A percentile compares a stretch with the other conserved stretches of the same genome.
Evolutionary conservation across 1,140 invertebrate genomes (phyloP).

Genomic region (Apocrypta bakeri): DNA sequence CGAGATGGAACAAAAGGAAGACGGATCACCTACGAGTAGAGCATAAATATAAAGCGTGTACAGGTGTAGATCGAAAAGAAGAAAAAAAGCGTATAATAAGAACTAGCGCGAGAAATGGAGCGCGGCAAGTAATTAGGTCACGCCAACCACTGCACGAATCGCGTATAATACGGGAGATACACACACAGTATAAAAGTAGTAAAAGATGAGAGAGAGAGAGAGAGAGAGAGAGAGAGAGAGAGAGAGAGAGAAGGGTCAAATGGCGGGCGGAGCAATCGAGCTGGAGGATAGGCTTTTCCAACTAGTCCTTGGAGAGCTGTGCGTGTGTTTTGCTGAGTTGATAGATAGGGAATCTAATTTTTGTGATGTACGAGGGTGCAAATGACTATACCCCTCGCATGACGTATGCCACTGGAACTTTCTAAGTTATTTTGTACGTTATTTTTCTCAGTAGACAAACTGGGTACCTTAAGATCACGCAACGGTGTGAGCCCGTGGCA

Average conservation of each 20-base stretch:
- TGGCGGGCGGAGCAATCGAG: constrained; percentile 8
- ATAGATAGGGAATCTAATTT: constrained; percentile 72
- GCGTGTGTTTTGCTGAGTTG: constrained; percentile 51
- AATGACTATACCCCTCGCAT: not conserved
- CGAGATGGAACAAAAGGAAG: constrained; percentile 24
- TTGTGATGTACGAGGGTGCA: constrained; percentile 31
- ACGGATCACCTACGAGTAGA: constrained; percentile 11
- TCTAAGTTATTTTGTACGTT: constrained; percentile 69
- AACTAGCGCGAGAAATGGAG: constrained; percentile 29
- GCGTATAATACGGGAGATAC: not conserved
- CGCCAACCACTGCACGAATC: constrained; percentile 10
- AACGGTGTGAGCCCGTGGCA: constrained; percentile 10
- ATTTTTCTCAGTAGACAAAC: constrained; percentile 70
- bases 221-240: constrained; percentile 1
- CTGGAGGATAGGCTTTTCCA: constrained; percentile 1
- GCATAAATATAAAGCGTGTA: not conserved
- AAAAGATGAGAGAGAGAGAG: not conserved
- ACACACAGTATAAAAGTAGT: not conserved
- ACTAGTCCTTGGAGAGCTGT: constrained; percentile 21
- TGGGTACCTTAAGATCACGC: constrained; percentile 71
- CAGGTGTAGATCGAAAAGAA: not conserved
- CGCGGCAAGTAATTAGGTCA: constrained; percentile 48
- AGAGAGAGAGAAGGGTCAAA: constrained; percentile 16
- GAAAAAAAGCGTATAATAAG: constrained; percentile 14
- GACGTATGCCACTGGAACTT: constrained; percentile 54